Base-by-base conservation (phyloP, 1,140 invertebrate species). In the Nautilus pompilius region DNA sequence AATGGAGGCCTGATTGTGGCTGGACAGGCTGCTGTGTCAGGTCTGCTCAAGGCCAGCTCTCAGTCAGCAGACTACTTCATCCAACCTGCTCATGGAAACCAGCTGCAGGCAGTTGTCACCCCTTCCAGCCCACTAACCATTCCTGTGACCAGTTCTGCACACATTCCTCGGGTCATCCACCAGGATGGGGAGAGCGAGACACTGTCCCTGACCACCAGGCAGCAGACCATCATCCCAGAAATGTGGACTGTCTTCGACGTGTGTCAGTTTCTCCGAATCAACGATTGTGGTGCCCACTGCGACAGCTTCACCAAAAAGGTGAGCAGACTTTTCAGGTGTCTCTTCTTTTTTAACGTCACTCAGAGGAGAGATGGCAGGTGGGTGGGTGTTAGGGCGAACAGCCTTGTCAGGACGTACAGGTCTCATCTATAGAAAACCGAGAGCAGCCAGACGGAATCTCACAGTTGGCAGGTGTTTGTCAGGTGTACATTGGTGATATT, bases 281-380 rank as follows among this genome's bases (percentile, higher is more conserved):
- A 96, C 80, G 93, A 95, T 75, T 96, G 93, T 83, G 90, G 89
- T 57, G 88, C 91, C 0, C 93, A 95, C 78, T 92, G 91, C 78
- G 89, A 92, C 74, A 90, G 89, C 64, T 96, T 97, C 79, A 89
- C 85, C 68, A 88, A 90, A 80, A 85, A 88, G 80, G 88, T 89
- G 80, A 80, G 71, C 70, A 49, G n/a, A n/a, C n/a, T n/a, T n/a
- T n/a, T n/a, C 45, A 80, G 71, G 22, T 30, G 10, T 54, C n/a
- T 10, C 51, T 54, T 26, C 17, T 3, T 54, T 5, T 54, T 20
- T 54, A 20, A 5, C 3, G n/a, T 54, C 15, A 8, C 8, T 48
- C 8, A 48, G 24, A 48, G 2, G 5, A 22, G 20, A 5, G 17
- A 54, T 5, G 13, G n/a, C n/a, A 22, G 51, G 2, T 5, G 51